Base-by-base conservation (phyloP, 35 echinoderm and acorn worm species). In the Amphiura filiformis region DNA sequence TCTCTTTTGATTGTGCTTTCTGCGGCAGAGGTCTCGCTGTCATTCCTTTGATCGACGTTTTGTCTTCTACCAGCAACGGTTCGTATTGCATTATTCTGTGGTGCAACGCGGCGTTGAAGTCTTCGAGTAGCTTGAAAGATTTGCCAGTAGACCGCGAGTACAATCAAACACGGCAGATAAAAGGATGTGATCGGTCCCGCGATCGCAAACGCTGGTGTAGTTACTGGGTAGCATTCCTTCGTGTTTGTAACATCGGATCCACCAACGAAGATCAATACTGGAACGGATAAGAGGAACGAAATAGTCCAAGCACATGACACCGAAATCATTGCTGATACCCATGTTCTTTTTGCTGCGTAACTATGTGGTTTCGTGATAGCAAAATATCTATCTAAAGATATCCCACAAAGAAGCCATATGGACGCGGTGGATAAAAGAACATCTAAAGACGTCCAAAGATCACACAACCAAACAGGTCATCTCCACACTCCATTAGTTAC, bases 301-400 rank as follows among this genome's bases (percentile, higher is more conserved):
- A 88, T 31, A 42, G 79, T 31, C 95, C 95, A 97, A 22, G 88
- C 91, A 20, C 86, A 32, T 13, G 85, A 47, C 11, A 97, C 93
- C 2, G 85, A 40, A 1, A 81, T 22, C n/a, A 87, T 35, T 12
- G 84, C 91, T 56, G 87, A 91, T 1, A 70, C 33, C 37, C 85
- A 31, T 35, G 88, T 95, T 31, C 93, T 79, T 39, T 84, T 92
- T 3, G 84, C n/a, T 23, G 90, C 84, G 89, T 95, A 95, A 76
- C 81, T 77, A 37, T 92, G 61, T 0, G 93, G 93, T 36, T 75
- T 36, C 12, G 93, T 91, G 23, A 95, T 91, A 56, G 93, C 93
- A 35, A 82, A 81, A 77, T 88, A 95, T 76, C 93, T 57, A 56
- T 95, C 93, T 39, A 95, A 37, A 18, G 93, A 92, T 26, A 95